These are phyloP conservation scores for Xiphorhynchus erythropygius DNA, from an alignment of 2,797 vertebrate genomes.

Conservation along the genomic window DNA sequence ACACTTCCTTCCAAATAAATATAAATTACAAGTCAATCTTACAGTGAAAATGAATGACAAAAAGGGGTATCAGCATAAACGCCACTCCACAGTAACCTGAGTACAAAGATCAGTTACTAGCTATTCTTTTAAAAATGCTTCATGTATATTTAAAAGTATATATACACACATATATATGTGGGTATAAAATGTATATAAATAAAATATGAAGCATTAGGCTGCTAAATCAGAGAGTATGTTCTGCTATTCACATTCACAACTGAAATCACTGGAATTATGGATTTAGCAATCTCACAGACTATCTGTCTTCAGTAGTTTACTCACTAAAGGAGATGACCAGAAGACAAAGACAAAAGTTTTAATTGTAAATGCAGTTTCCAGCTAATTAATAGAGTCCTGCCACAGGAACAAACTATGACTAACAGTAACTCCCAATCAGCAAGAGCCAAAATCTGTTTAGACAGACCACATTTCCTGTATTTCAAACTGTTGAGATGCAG, in stretches of 20 bases:
- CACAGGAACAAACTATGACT: not conserved
- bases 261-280: not conserved
- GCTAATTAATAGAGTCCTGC: not conserved
- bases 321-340: not conserved
- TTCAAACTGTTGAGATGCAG: not conserved
- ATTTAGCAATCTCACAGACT: not conserved
- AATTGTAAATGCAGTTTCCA: not conserved
- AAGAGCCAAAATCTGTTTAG: not conserved
- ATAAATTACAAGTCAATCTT: not conserved
- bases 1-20: not conserved
- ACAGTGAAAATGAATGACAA: not conserved
- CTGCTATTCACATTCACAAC: not conserved
- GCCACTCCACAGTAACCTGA: not conserved
- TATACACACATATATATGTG: accelerated
- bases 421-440: not conserved
- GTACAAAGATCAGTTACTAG: not conserved
- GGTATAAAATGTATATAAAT: not conserved
- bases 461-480: not conserved
- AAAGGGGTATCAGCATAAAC: not conserved
- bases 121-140: not conserved
- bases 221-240: not conserved
- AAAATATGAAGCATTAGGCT: not conserved
- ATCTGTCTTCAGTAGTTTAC: not conserved
- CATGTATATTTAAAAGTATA: not conserved
- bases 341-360: not conserved